Base-by-base conservation (phyloP, 2,113 vertebrate genomes). In the Notothenia coriiceps region DNA sequence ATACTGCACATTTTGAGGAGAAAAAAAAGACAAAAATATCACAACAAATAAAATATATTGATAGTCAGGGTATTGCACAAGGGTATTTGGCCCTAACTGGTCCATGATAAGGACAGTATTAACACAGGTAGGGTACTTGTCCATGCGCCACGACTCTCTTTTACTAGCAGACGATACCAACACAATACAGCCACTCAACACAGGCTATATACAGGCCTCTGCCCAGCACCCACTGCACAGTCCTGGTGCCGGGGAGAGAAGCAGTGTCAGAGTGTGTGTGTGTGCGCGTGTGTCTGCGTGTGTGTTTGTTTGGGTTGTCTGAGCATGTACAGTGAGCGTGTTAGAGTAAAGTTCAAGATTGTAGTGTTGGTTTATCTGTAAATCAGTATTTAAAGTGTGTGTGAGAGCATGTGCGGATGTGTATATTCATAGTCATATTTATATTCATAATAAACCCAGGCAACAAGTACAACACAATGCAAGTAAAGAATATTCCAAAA, bases 61-160 rank as follows among this genome's bases (percentile, higher is more conserved):
- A 90, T 90, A 89, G 84, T 92, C 86, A 81, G 83, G 88, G 85
- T 93, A 93, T 93, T 93, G 93, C 93, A 94, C 93, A 91, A 90
- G 77, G 89, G 90, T 76, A 72, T 87, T 91, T 92, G 90, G 87
- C 89, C 92, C 89, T 85, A 91, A 90, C 82, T 84, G 86, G 90
- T 93, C 90, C 89, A 92, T 84, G 57, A 87, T 86, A 67, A 88
- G 85, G 88, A 91, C 85, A 91, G 82, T 79, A 90, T 88, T 82
- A 89, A 91, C 89, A 92, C 91, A 88, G 78, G 80, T 85, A 90
- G 88, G 90, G 87, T 88, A 82, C 82, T 90, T 90, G 87, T 92
- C 91, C 93, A 93, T 94, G 91, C 91, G 88, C 87, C 87, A 89
- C 67, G 1, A 89, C 72, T 85, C 88, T 91, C 87, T 87, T 79